phyloP scores from a whole-genome alignment of 2,113 vertebrate species.

The Triplophysa dalaica region DNA sequence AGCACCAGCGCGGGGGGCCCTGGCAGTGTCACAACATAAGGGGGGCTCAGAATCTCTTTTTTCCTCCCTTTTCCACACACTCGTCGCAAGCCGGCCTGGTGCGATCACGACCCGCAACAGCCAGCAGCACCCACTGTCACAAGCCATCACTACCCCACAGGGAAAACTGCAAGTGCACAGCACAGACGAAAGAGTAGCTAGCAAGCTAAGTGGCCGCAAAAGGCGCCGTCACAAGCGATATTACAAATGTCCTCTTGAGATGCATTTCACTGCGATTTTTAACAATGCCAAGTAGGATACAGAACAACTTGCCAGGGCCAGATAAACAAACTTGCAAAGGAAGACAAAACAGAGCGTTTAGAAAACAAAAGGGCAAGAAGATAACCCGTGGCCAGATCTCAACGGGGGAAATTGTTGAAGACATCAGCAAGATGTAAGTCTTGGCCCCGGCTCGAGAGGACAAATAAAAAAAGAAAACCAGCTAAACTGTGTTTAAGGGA shows the following conservation, averaged over 20 bases:
- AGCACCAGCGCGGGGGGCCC: constrained; percentile 65
- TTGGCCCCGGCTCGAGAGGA: constrained; percentile 21
- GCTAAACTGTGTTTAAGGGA: neutral
- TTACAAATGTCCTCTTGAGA: constrained; percentile 36
- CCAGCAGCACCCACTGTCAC: constrained; percentile 59
- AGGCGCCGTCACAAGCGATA: constrained; percentile 28
- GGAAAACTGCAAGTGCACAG: constrained; percentile 67
- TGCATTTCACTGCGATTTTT: constrained; percentile 1
- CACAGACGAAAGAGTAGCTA: constrained; percentile 36
- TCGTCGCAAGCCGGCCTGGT: constrained; percentile 43
- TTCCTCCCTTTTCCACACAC: constrained; percentile 24
- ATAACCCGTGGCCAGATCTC: constrained; percentile 7
- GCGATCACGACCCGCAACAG: constrained; percentile 52
- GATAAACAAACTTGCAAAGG: constrained; percentile 26
- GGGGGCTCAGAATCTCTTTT: constrained; percentile 45
- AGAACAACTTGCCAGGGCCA: neutral
- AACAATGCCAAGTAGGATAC: constrained; percentile 3
- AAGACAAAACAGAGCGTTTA: constrained; percentile 36
- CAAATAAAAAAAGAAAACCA: constrained; percentile 25
- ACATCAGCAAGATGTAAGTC: constrained; percentile 42
- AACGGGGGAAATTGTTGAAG: constrained; percentile 13
- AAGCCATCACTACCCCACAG: constrained; percentile 52
- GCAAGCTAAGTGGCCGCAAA: constrained; percentile 45
- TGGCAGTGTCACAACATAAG: constrained; percentile 73
- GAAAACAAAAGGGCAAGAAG: constrained; percentile 19